These are phyloP conservation scores for Leptestheria dahalacensis DNA, from an alignment of 1,140 invertebrate species.

Conservation along the genomic window DNA sequence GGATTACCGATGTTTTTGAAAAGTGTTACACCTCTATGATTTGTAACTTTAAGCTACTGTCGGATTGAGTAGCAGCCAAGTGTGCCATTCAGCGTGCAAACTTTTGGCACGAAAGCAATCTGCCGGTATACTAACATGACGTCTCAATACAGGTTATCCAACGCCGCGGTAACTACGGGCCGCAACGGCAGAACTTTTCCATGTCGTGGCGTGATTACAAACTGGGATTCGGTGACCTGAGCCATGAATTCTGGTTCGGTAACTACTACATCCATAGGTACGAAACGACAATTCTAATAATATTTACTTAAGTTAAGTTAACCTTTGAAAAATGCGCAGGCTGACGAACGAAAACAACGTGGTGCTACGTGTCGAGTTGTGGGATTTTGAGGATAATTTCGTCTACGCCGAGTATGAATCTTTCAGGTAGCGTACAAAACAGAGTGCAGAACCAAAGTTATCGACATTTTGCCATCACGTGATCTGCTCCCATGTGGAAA, in stretches of 20 bases:
- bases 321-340: constrained; percentile 12
- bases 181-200: constrained; percentile 34
- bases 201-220: constrained; percentile 43
- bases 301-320: neutral
- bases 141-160: constrained; percentile 23
- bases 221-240: constrained; percentile 38
- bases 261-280: constrained; percentile 40
- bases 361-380: constrained; percentile 35
- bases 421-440: constrained; percentile 26
- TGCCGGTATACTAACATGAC: constrained; percentile 4
- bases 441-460: neutral
- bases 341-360: constrained; percentile 30
- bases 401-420: constrained; percentile 34
- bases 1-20: too few relatives aligned
- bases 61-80: too few relatives aligned
- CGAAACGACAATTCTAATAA: neutral
- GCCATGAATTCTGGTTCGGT: constrained; percentile 45
- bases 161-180: constrained; percentile 24
- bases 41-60: too few relatives aligned
- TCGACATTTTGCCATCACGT: neutral
- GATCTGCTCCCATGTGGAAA: neutral
- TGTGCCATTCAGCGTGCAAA: too few relatives aligned
- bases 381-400: constrained; percentile 32
- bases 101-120: too few relatives aligned
- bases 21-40: too few relatives aligned